Base-by-base conservation (phyloP, 2,113 vertebrate species). In the Chelonoidis abingdonii region DNA sequence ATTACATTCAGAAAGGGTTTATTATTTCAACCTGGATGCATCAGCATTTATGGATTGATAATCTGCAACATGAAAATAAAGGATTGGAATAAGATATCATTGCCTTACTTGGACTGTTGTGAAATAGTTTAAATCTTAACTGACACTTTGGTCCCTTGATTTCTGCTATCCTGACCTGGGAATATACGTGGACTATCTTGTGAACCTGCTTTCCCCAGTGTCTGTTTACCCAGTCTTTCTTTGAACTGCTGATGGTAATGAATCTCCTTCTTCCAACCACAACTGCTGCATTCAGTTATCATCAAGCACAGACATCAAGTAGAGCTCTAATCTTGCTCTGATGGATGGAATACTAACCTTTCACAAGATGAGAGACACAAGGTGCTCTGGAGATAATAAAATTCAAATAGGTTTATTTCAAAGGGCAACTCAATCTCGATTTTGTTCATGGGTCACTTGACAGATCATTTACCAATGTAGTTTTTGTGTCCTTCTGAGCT, bases 361-460 rank as follows among this genome's bases (percentile, higher is more conserved):
- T 98, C 98, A 98, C 97, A 97, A 98, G 98, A 98, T 98, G 98
- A 98, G 96, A 98, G 97, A 98, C 98, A 98, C 97, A 97, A 97
- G 97, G 98, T 98, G 97, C 93, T 98, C 94, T 96, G 95, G 91
- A 98, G 98, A 98, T 98, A 98, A 98, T 98, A 98, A 98, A 98
- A 98, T 98, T 98, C 98, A 98, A 98, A 98, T 98, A 97, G 97
- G 97, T 98, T 98, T 98, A 98, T 98, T 98, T 98, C 98, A 98
- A 98, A 98, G 98, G 98, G 97, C 98, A 98, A 98, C 97, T 98
- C 97, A 98, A 98, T 98, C 98, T 98, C 86, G 35, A 97, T 98
- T 98, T 98, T 97, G 89, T 98, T 98, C 98, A 97, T 91, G 98
- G 98, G 98, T 98, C 98, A 98, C 95, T 98, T 98, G 98, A 97